phyloP scores from a whole-genome alignment of 2,797 vertebrate genomes.

The Steatocranus sp. region DNA sequence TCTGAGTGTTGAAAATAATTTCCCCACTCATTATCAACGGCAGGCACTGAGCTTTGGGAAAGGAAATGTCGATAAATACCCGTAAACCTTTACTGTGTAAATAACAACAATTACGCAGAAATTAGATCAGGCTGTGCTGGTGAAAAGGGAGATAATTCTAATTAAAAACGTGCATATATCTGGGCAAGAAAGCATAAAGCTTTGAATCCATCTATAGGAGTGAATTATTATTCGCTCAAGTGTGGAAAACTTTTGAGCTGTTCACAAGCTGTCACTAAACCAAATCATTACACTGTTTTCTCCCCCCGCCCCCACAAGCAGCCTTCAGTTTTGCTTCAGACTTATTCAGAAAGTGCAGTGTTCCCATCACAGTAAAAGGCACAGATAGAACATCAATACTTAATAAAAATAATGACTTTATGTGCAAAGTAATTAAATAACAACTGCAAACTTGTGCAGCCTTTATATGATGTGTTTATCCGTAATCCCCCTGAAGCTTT shows the following conservation, averaged over 20 bases:
- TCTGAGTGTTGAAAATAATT: constrained; percentile 70
- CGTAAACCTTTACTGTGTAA: constrained; percentile 66
- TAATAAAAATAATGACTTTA: not conserved
- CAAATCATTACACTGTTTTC: not conserved
- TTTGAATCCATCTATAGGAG: not conserved
- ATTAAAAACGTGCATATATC: constrained; percentile 62
- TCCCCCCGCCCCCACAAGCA: rapidly evolving
- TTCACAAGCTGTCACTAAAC: constrained; percentile 23
- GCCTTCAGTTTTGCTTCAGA: not conserved
- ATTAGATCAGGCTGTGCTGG: constrained; percentile 48
- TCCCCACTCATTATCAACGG: constrained; percentile 64
- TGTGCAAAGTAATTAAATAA: not conserved
- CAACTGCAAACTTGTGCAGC: not conserved
- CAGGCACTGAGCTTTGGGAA: constrained; percentile 45
- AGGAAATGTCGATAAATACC: constrained; percentile 59
- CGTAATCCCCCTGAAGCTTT: not conserved
- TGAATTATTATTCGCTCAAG: not conserved
- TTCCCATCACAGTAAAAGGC: not conserved
- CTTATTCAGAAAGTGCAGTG: not conserved
- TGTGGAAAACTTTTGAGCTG: constrained; percentile 37
- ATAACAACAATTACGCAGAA: constrained; percentile 70
- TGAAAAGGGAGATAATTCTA: constrained; percentile 60
- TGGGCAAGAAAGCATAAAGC: constrained; percentile 15
- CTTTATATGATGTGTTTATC: not conserved
- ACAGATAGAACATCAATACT: not conserved